Evolutionary conservation across 2,888 invertebrate species (phyloP).

Genomic region (Cosmorhoe ocellata): DNA sequence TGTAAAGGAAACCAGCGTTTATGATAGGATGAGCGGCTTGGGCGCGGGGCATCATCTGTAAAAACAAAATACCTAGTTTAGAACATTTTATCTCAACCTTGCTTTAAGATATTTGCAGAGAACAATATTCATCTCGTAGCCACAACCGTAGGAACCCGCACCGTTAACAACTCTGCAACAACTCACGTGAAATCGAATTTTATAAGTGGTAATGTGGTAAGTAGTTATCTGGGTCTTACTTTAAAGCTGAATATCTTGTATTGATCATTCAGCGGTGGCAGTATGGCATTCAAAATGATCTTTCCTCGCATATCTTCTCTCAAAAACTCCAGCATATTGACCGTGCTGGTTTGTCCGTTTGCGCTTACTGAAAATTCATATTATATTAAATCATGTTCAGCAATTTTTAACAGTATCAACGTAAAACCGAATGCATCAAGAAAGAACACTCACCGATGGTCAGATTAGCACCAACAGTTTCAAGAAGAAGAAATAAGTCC

Average conservation of each 20-base stretch:
- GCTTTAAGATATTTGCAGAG: no score
- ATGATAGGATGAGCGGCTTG: conserved; percentile 89
- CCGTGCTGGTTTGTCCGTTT: conserved; percentile 33
- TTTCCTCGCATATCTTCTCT: conserved; percentile 66
- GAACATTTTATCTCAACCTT: no score
- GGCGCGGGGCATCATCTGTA: conserved; percentile 86
- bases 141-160: no score
- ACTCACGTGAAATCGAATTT: no score
- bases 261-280: conserved; percentile 49
- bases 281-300: conserved; percentile 45
- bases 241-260: conserved; percentile 48
- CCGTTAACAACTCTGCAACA: no score
- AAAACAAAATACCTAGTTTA: no score
- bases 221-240: conserved; percentile 32
- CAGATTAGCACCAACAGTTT: conserved; percentile 55
- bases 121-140: no score
- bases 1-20: conserved; percentile 87
- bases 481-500: conserved; percentile 83
- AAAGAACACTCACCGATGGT: conserved; percentile 55
- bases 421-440: no score
- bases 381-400: no score
- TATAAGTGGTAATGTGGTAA: no score
- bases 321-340: conserved; percentile 68
- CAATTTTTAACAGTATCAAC: no score
- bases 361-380: not conserved